Percentiles rank a stretch among this genome's conserved stretches.
Conservation (phyloP, 30 jellyfish, hydroid and myxozoan species). For the Nemopilema nomurai region DNA sequence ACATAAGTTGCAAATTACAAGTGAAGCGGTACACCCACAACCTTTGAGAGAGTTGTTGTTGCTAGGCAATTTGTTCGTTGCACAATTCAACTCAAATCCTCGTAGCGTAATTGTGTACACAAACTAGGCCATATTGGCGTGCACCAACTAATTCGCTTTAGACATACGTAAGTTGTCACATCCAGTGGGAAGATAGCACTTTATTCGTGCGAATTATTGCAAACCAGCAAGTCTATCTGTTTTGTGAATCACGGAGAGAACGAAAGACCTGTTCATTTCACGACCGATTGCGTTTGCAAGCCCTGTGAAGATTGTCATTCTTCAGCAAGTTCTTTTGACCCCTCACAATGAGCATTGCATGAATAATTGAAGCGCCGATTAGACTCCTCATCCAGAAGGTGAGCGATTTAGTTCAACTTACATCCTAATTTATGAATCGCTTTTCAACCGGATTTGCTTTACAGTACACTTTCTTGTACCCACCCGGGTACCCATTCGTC, state of each 20-base stretch:
- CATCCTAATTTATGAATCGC: neutral
- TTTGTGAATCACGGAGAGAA: neutral
- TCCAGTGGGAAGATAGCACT: neutral
- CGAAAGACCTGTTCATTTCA: neutral
- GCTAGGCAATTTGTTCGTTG: neutral
- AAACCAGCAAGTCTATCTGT: neutral
- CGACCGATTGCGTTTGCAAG: neutral
- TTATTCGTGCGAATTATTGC: neutral
- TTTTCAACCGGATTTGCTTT: too few species aligned
- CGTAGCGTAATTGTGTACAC: slow-evolving; percentile 1
- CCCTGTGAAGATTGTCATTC: neutral
- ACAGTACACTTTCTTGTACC: too few species aligned
- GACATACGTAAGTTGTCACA: neutral
- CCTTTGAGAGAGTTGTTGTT: neutral
- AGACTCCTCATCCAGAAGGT: slow-evolving; percentile 20
- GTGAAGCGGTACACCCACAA: neutral
- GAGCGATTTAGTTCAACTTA: neutral
- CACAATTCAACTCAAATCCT: slow-evolving; percentile 17
- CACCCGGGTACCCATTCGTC: too few species aligned
- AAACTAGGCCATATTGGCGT: neutral
- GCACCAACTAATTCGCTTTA: neutral
- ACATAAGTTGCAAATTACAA: too few species aligned
- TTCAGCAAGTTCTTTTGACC: slow-evolving; percentile 42
- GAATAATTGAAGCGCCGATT: slow-evolving; percentile 20
- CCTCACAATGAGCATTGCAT: slow-evolving; percentile 11